These are phyloP conservation scores for Camponotus vicinus DNA, from an alignment of 1,140 invertebrate genomes.

Conservation along the genomic window DNA sequence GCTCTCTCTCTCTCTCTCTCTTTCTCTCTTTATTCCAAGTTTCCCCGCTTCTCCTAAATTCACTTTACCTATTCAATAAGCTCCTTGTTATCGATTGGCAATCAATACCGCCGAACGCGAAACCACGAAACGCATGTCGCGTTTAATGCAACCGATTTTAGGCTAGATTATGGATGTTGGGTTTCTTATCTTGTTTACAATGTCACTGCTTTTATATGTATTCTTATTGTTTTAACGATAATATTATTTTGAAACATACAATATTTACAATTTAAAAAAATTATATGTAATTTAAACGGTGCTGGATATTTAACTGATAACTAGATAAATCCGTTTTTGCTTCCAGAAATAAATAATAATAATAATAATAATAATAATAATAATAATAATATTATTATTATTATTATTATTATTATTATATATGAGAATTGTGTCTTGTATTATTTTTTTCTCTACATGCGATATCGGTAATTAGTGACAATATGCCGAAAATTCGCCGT, in stretches of 20 bases:
- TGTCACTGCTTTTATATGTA: not conserved
- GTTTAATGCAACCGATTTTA: slow-evolving; percentile 18
- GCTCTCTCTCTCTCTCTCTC: not conserved
- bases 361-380: too few species aligned
- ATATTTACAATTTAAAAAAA: not conserved
- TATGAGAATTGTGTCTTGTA: not conserved
- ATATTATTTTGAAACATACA: not conserved
- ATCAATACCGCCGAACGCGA: slow-evolving; percentile 12
- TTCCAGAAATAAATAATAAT: not conserved
- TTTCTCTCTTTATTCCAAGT: not conserved
- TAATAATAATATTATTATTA: too few species aligned
- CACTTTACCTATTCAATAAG: slow-evolving; percentile 56
- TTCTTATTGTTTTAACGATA: not conserved
- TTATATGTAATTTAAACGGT: not conserved
- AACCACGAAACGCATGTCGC: not conserved
- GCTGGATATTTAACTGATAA: not conserved
- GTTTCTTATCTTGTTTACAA: not conserved
- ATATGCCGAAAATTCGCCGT: slow-evolving; percentile 32
- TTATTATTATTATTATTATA: not conserved
- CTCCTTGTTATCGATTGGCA: slow-evolving; percentile 57
- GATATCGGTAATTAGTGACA: slow-evolving; percentile 14
- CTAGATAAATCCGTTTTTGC: not conserved
- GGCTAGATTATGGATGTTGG: not conserved
- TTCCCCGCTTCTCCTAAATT: slow-evolving; percentile 16
- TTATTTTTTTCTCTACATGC: not conserved